Evolutionary conservation across 2,888 invertebrate genomes (phyloP).

Genomic region (Nephrotoma appendiculata): DNA sequence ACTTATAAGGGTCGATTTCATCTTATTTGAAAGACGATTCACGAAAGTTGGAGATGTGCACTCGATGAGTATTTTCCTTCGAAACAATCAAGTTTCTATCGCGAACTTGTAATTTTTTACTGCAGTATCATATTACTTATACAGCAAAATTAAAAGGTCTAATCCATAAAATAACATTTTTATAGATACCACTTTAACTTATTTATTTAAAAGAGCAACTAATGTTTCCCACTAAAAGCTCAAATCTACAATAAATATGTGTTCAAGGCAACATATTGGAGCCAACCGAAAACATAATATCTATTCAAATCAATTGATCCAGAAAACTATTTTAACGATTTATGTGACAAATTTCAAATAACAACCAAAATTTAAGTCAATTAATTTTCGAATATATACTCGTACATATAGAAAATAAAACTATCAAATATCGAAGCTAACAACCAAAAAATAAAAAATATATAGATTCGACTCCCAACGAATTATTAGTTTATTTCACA

Average conservation of each 20-base stretch:
- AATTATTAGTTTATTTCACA: background rate
- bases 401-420: background rate
- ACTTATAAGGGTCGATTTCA: no score
- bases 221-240: background rate
- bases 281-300: background rate
- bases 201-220: background rate
- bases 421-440: background rate
- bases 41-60: no score
- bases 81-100: no score
- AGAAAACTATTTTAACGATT: background rate
- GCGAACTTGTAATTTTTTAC: no score
- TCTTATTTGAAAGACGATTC: no score
- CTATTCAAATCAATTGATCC: background rate
- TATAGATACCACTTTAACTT: background rate
- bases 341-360: background rate
- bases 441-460: background rate
- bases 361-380: background rate
- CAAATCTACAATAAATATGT: no score
- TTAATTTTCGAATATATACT: background rate
- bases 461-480: background rate
- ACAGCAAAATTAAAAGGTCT: no score
- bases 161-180: no score
- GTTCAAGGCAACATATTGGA: background rate
- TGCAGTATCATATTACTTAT: no score
- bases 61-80: no score